Evolutionary conservation across 2,113 vertebrate species (phyloP), one percentile per base, ranked within the genome.

Genomic region (Pelmatolapia mariae): DNA sequence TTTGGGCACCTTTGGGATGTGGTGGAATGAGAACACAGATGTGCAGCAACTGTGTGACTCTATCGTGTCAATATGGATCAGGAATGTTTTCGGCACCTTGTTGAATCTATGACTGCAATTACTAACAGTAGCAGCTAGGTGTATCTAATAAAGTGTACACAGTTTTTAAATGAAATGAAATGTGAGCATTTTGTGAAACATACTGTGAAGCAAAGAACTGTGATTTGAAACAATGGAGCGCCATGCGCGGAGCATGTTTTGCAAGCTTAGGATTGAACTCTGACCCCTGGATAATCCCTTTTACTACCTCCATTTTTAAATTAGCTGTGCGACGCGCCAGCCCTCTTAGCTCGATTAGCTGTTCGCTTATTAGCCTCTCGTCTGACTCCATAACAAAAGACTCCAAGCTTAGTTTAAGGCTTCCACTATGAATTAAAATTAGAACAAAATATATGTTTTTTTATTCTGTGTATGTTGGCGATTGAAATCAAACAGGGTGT

Each of bases 221-320:
- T 5, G 73, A 82, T 87, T 91, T 90, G 89, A 95, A 96, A 95
- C 91, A 94, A 92, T 85, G 86, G 36, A 38, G 63, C 50, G 56
- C 92, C 24, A n/a, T 33, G 50, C 90, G 87, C 80, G 50, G 84
- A 85, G 93, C 93, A 88, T 91, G 91, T 93, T 92, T 94, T 96
- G 90, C 93, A 94, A 97, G 94, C 88, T 96, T 93, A 11, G 89
- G 92, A 92, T 92, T 91, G 91, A 94, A 92, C 96, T 94, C 78
- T 96, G 95, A 96, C 95, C 95, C 81, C 80, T 26, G 91, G 87
- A 80, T 96, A 97, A 96, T 95, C 93, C 91, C 94, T 96, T 94
- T 95, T 89, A 92, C 95, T 94, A 88, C 92, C 94, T 95, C 91
- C 54, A 87, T 88, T 88, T 96, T 93, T 94, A 96, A 96, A 96